phyloP scores from a whole-genome alignment of 2,888 invertebrate species.

The Drosophila paracracens region DNA sequence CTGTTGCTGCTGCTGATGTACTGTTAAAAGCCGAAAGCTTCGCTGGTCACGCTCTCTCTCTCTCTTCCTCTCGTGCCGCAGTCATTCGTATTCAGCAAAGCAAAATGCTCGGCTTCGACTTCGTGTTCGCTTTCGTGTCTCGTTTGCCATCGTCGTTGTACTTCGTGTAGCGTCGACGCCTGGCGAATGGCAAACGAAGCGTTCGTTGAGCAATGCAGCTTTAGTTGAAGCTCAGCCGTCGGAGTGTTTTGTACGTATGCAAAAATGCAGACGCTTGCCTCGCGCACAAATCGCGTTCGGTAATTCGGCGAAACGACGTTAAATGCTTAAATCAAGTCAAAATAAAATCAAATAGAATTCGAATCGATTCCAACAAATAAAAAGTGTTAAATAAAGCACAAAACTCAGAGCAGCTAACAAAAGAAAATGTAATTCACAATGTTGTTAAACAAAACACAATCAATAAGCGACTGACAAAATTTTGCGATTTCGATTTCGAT shows the following conservation, averaged over 20 bases:
- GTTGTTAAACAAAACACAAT: neutral
- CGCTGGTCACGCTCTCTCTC: neutral
- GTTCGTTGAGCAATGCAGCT: conserved; percentile 55
- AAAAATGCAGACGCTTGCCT: conserved; percentile 67
- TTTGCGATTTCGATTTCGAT: neutral
- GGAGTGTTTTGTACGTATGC: conserved; percentile 82
- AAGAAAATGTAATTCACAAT: neutral
- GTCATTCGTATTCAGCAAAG: conserved; percentile 41
- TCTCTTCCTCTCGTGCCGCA: neutral
- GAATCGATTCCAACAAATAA: neutral
- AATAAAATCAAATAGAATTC: neutral
- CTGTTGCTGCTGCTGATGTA: conserved; percentile 22
- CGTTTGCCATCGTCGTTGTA: conserved; percentile 33
- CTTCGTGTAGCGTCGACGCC: conserved; percentile 13
- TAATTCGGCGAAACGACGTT: conserved; percentile 34
- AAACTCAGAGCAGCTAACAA: conserved; percentile 1
- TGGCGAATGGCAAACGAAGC: conserved; percentile 45
- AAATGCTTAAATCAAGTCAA: conserved; percentile 13
- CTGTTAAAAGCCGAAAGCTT: conserved; percentile 12
- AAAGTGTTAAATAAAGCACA: conserved; percentile 2
- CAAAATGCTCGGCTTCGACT: conserved; percentile 26
- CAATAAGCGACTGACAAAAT: neutral
- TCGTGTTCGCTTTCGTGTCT: conserved; percentile 4
- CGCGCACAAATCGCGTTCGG: conserved; percentile 53
- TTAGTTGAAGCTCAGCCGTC: conserved; percentile 85